Percentiles rank a stretch among this genome's conserved stretches.
phyloP scores from a whole-genome alignment of 2,888 invertebrate genomes.

The Brachyptera risi region DNA sequence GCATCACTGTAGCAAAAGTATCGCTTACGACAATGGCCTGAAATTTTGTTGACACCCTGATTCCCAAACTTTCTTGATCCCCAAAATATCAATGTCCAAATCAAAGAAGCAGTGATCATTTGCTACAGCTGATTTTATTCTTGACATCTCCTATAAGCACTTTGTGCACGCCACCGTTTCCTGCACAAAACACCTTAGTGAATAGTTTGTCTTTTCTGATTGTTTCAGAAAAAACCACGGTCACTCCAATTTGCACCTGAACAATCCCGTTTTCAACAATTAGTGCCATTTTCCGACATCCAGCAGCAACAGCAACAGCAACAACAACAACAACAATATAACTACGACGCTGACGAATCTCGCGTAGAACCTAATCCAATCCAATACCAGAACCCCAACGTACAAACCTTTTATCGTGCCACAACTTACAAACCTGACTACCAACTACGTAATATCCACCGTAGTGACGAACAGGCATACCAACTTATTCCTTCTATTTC shows the following conservation, averaged over 20 bases:
- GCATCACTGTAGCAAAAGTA: too few species aligned
- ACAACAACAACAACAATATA: slow-evolving; percentile 22
- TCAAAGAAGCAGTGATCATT: too few species aligned
- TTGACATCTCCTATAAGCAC: background rate
- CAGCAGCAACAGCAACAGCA: slow-evolving; percentile 9
- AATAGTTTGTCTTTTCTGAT: slow-evolving; percentile 31
- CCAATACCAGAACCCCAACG: background rate
- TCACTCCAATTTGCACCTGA: slow-evolving; percentile 31
- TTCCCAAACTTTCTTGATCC: too few species aligned
- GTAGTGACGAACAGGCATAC: background rate
- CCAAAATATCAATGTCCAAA: too few species aligned
- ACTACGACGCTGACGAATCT: slow-evolving; percentile 25
- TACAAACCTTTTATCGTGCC: slow-evolving; percentile 11
- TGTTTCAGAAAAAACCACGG: slow-evolving; percentile 36
- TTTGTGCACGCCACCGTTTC: slow-evolving; percentile 16
- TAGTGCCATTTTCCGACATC: background rate
- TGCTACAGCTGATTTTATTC: too few species aligned
- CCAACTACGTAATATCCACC: background rate
- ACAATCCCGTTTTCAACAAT: slow-evolving; percentile 23
- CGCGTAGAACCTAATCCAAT: background rate
- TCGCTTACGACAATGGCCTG: too few species aligned
- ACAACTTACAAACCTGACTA: slow-evolving; percentile 27
- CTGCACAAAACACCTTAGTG: slow-evolving; percentile 22
- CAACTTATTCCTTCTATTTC: slow-evolving; percentile 11
- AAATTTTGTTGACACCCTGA: too few species aligned